Evolutionary conservation across 2,113 vertebrate species (phyloP).

Genomic region (Microcebus ravelobensis): DNA sequence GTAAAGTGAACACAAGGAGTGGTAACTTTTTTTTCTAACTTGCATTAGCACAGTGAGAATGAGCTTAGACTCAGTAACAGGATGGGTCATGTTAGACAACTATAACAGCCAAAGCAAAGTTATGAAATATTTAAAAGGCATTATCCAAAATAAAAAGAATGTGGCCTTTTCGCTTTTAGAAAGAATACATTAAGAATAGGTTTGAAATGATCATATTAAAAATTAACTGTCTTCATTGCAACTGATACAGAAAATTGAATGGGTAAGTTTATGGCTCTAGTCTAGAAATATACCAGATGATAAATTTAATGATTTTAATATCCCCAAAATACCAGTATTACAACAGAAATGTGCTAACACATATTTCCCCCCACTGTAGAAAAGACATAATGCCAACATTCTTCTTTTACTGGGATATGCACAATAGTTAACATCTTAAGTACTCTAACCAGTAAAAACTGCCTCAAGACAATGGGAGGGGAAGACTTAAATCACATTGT

Average conservation of each 20-base stretch:
- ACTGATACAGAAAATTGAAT: not conserved
- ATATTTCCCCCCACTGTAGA: not conserved
- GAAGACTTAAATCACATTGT: not conserved
- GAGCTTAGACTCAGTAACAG: not conserved
- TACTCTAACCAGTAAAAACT: not conserved
- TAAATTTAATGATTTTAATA: not conserved
- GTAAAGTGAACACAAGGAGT: not conserved
- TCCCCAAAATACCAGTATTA: not conserved
- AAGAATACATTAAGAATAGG: conserved; percentile 5
- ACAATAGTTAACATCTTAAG: not conserved
- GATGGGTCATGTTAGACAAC: not conserved
- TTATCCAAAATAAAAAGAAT: conserved; percentile 41
- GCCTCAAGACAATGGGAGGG: not conserved
- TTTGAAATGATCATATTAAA: conserved; percentile 45
- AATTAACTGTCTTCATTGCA: conserved; percentile 35
- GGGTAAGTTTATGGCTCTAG: not conserved
- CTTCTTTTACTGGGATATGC: not conserved
- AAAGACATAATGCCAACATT: not conserved
- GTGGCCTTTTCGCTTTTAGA: not conserved
- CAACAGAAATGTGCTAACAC: not conserved
- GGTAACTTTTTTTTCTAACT: not conserved
- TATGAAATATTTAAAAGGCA: conserved; percentile 49
- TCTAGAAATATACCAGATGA: not conserved
- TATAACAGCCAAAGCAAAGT: not conserved
- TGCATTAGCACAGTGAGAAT: not conserved